Conservation (phyloP, 2,888 invertebrate genomes). For the Clistopyga incitator region DNA sequence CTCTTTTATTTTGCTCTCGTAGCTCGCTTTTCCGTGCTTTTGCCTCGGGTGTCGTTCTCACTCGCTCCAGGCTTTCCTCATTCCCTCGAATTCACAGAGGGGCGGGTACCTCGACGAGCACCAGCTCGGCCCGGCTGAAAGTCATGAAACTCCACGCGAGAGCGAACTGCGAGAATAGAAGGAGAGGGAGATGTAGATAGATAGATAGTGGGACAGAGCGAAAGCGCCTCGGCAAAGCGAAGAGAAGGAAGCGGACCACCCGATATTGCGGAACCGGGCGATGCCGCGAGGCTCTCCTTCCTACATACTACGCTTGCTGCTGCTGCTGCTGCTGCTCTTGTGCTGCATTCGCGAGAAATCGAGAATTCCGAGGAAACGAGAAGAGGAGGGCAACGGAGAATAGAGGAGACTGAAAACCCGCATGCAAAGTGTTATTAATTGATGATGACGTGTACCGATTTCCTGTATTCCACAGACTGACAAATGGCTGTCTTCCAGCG, state of each 20-base stretch:
- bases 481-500: not conserved
- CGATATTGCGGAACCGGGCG: conserved; percentile 47
- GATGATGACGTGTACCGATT: conserved; percentile 14
- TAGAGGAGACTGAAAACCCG: not conserved
- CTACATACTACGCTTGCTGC: not conserved
- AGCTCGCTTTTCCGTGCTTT: conserved; percentile 52
- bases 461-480: not conserved
- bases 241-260: conserved; percentile 21
- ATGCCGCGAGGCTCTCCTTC: conserved; percentile 16
- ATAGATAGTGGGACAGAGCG: conserved; percentile 52
- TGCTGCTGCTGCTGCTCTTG: not conserved
- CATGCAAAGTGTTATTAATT: conserved; percentile 5
- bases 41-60: conserved; percentile 36
- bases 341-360: conserved; percentile 21
- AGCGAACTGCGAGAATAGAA: conserved; percentile 36
- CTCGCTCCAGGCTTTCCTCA: conserved; percentile 55
- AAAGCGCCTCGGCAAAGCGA: conserved; percentile 39
- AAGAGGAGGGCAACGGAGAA: not conserved
- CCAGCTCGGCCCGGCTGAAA: conserved; percentile 51
- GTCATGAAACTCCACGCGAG: conserved; percentile 52
- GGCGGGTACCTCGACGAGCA: conserved; percentile 46
- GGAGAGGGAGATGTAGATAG: conserved; percentile 37
- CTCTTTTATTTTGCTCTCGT: conserved; percentile 65
- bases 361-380: conserved; percentile 9
- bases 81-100: conserved; percentile 51